phyloP scores from a whole-genome alignment of 2,797 vertebrate genomes.

The Aselliscus stoliczkanus region DNA sequence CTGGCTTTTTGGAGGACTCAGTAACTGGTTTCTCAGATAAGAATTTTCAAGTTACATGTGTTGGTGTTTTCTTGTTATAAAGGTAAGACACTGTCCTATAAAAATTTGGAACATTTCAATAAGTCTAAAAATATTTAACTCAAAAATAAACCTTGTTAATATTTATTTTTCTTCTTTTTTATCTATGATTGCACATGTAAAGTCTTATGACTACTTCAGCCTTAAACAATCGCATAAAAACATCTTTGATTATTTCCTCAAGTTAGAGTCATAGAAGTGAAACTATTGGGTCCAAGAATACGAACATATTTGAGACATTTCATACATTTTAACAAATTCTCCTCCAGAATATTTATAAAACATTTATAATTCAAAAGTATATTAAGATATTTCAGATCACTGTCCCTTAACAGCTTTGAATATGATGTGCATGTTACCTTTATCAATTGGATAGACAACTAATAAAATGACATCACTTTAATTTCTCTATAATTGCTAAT shows the following conservation, averaged over 20 bases:
- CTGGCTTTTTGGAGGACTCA: background rate
- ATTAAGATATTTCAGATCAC: background rate
- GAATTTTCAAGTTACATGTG: background rate
- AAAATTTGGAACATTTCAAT: background rate
- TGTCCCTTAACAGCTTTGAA: background rate
- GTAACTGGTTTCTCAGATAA: background rate
- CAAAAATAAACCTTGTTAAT: background rate
- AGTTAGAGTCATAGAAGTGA: background rate
- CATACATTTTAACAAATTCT: background rate
- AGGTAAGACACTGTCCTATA: background rate
- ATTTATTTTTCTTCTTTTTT: background rate
- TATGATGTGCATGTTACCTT: background rate
- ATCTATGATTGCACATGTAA: background rate
- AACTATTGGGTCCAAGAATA: background rate
- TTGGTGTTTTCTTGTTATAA: background rate
- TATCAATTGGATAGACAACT: background rate
- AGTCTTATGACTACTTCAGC: background rate
- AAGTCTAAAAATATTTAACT: background rate
- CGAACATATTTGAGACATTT: background rate
- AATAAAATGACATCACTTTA: background rate
- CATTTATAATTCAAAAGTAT: background rate
- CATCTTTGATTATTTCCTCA: background rate
- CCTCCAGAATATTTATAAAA: background rate
- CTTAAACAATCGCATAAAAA: background rate
- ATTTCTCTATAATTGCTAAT: constrained; percentile 9